Base-by-base conservation (phyloP, 2,797 vertebrate genomes). In the Malacoctenus gilli region DNA sequence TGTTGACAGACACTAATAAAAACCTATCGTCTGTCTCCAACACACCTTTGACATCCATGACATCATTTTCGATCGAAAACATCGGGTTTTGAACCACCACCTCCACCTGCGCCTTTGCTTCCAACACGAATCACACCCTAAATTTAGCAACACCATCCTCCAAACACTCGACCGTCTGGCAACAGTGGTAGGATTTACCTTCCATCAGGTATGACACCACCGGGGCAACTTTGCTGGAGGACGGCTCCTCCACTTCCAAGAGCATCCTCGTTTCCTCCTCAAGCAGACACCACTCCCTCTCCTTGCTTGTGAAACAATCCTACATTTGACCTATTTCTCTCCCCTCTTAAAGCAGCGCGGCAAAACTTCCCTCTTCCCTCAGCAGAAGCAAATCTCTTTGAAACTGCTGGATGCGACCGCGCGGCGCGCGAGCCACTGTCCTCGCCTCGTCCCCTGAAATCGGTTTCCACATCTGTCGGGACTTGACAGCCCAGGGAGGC, bases 271-370 rank as follows among this genome's bases (percentile, higher is more conserved):
- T 79, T 74, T 66, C 51, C 32, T 39, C 47, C 51, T 65, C 38
- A 9, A 19, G 40, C 41, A 59, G 51, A 66, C 78, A 42, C 48
- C 60, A 48, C 48, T 57, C 28, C 53, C 28, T 36, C 22, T 50
- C 30, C 34, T 11, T 15, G 48, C 61, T 44, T 55, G 64, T 55
- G 44, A 74, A 77, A 81, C 43, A 80, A 82, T 72, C 34, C 48
- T 31, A 70, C 40, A 57, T 66, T 72, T 80, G 81, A 85, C 77
- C 72, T 63, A 72, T 73, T 82, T 86, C 48, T 46, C 50, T 68
- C 21, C 48, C 46, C 50, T 68, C 21, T 40, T 37, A 36, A 71
- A 14, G 34, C 58, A 54, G 59, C 1, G 12, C 22, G 28, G 63
- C 59, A 59, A 78, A 65, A 56, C 46, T 70, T 44, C 68, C 40